Conservation (phyloP, 2,888 invertebrate species). For the Ophraella communa region DNA sequence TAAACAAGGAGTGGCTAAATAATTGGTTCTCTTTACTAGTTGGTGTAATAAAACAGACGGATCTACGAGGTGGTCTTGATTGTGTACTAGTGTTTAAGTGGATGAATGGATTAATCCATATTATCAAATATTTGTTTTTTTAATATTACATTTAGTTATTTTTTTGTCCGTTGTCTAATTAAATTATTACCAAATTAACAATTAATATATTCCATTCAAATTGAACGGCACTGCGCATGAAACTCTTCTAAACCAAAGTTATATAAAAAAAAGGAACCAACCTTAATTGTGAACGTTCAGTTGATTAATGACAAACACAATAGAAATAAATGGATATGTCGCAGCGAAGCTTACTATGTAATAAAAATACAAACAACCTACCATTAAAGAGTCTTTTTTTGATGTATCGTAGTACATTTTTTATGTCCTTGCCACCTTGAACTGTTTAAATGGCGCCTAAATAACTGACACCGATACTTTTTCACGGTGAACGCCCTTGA, state of each 20-base stretch:
- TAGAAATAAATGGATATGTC: neutral
- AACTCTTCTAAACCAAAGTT: neutral
- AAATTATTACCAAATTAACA: too few relatives aligned
- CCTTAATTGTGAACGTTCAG: neutral
- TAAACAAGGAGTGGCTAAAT: slow-evolving; percentile 32
- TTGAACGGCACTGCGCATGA: neutral
- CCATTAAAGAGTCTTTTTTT: slow-evolving; percentile 15
- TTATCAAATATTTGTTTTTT: too few relatives aligned
- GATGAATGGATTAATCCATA: neutral
- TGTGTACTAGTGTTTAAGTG: neutral
- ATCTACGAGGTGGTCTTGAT: neutral
- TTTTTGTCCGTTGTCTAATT: too few relatives aligned
- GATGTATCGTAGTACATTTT: slow-evolving; percentile 5
- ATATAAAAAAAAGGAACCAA: neutral
- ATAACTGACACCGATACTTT: slow-evolving; percentile 10
- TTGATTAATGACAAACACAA: neutral
- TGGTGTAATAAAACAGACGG: neutral
- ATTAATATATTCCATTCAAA: neutral
- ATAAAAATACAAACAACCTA: neutral
- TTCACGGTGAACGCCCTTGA: slow-evolving; percentile 1
- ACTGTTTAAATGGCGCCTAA: slow-evolving; percentile 23
- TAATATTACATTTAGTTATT: too few relatives aligned
- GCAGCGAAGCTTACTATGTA: neutral
- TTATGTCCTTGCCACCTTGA: slow-evolving; percentile 19
- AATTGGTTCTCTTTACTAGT: slow-evolving; percentile 25